Conservation (phyloP, 2,797 vertebrate genomes). For the Glyptemys insculpta region DNA sequence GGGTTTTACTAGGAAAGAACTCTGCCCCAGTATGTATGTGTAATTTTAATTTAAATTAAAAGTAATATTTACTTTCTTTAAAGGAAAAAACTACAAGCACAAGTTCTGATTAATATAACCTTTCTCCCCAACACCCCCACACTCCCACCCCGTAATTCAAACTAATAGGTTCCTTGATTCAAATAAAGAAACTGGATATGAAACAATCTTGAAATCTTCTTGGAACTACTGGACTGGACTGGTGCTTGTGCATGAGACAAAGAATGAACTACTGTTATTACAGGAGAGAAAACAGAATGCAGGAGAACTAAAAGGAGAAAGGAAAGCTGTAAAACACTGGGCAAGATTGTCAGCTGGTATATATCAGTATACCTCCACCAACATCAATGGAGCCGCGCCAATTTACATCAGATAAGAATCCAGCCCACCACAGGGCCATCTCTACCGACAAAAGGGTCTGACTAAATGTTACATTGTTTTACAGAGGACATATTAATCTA, state of each 20-base stretch:
- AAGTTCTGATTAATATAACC: slow-evolving; percentile 16
- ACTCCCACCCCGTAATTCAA: neutral
- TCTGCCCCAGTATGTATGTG: neutral
- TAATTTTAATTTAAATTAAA: neutral
- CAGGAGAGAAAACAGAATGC: slow-evolving; percentile 66
- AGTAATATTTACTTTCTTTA: neutral
- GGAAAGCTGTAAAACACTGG: slow-evolving; percentile 49
- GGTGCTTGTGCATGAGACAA: neutral
- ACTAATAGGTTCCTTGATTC: neutral
- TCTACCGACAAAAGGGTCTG: neutral
- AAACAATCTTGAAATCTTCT: neutral
- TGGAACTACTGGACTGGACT: neutral
- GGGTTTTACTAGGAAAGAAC: neutral
- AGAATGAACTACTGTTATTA: slow-evolving; percentile 49
- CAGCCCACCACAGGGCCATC: neutral
- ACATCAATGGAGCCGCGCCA: slow-evolving; percentile 49
- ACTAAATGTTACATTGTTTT: neutral
- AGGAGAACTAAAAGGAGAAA: slow-evolving; percentile 42
- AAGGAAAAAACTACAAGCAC: neutral
- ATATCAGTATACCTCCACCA: slow-evolving; percentile 50
- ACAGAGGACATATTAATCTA: too few relatives aligned
- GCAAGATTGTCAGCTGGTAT: slow-evolving; percentile 63
- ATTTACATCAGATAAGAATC: slow-evolving; percentile 57
- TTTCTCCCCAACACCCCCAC: neutral
- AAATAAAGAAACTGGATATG: neutral